Conservation (phyloP, 1,140 invertebrate genomes). For the Microvelia longipes region DNA sequence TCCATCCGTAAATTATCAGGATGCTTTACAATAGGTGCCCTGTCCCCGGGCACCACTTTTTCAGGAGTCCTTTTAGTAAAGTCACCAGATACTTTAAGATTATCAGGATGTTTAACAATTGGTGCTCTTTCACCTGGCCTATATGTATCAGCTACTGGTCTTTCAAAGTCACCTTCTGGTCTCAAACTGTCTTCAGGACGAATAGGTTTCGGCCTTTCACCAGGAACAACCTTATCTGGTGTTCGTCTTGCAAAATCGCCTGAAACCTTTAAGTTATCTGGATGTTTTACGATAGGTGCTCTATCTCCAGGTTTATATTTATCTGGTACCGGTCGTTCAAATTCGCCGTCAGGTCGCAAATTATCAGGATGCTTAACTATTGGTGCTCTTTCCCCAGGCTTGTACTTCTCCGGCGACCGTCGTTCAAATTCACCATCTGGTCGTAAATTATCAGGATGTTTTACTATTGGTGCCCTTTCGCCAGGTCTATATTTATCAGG, state of each 20-base stretch:
- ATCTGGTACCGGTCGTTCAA: constrained; percentile 33
- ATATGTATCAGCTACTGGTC: constrained; percentile 12
- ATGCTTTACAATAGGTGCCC: constrained; percentile 28
- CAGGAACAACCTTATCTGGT: constrained; percentile 29
- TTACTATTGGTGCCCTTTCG: constrained; percentile 28
- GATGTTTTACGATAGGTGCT: constrained; percentile 26
- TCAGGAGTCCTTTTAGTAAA: constrained; percentile 33
- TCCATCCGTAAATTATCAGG: constrained; percentile 31
- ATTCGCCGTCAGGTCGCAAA: constrained; percentile 37
- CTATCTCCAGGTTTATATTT: constrained; percentile 32
- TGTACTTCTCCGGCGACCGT: constrained; percentile 13
- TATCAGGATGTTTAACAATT: constrained; percentile 35
- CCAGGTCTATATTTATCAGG: constrained; percentile 18
- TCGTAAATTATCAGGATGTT: constrained; percentile 28
- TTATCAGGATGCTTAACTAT: constrained; percentile 30
- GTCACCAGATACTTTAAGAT: constrained; percentile 44
- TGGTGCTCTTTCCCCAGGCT: constrained; percentile 28
- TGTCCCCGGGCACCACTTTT: constrained; percentile 35
- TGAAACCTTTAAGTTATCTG: constrained; percentile 40
- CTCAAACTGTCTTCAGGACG: constrained; percentile 37
- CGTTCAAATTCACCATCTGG: constrained; percentile 33
- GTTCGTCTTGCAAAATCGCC: constrained; percentile 34
- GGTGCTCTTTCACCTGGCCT: constrained; percentile 26
- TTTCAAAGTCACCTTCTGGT: constrained; percentile 35
- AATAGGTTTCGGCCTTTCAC: constrained; percentile 31